These are phyloP conservation scores for Apoda limacodes DNA, from an alignment of 2,888 invertebrate species.

Conservation along the genomic window DNA sequence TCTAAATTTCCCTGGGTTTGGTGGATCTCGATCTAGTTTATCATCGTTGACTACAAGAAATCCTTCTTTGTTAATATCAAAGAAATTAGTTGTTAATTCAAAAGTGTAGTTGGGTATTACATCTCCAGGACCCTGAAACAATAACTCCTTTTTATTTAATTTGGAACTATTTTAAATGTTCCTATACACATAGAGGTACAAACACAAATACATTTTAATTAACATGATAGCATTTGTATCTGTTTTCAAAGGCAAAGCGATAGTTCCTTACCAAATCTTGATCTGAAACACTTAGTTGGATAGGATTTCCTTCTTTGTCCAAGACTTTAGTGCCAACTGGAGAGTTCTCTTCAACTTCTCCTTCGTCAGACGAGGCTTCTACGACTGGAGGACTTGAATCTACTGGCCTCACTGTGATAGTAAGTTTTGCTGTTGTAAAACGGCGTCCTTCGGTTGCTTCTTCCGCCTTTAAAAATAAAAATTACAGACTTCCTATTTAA, in stretches of 20 bases:
- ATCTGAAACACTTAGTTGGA: slow-evolving; percentile 82
- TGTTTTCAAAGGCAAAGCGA: not conserved
- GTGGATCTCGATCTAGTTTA: slow-evolving; percentile 87
- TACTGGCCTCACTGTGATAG: slow-evolving; percentile 85
- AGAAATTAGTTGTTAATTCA: slow-evolving; percentile 87
- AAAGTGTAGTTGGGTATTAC: slow-evolving; percentile 83
- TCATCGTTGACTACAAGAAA: slow-evolving; percentile 84
- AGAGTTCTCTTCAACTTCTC: slow-evolving; percentile 87
- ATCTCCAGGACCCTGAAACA: slow-evolving; percentile 80
- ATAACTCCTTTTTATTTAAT: slow-evolving; percentile 2
- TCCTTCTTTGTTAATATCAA: slow-evolving; percentile 80
- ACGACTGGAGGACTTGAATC: slow-evolving; percentile 89
- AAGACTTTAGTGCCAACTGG: slow-evolving; percentile 85
- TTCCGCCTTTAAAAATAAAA: slow-evolving; percentile 73
- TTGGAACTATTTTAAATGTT: not conserved
- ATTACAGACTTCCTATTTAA: not conserved
- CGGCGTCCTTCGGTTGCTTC: slow-evolving; percentile 83
- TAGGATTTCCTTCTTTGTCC: slow-evolving; percentile 73
- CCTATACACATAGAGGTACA: not conserved
- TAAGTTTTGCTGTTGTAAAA: slow-evolving; percentile 85
- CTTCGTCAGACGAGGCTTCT: slow-evolving; percentile 76
- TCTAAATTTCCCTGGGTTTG: slow-evolving; percentile 84
- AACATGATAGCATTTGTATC: not conserved
- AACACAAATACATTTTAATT: not conserved
- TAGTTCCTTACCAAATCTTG: slow-evolving; percentile 80